phyloP scores from a whole-genome alignment of 92 coral and sea anemone genomes.

The Palythoa grandis region DNA sequence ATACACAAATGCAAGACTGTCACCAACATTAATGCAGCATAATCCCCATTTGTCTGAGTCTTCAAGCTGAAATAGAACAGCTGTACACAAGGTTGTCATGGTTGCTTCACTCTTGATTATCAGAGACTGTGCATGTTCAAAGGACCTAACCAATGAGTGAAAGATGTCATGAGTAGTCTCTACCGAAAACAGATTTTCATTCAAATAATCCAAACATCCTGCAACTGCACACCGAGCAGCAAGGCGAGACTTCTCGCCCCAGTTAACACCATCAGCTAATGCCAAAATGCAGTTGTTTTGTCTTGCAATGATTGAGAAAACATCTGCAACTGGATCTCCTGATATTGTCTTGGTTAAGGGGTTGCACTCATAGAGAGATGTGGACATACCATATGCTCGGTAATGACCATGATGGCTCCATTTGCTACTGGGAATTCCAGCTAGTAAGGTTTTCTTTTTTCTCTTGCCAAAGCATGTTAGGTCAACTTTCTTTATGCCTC shows the following conservation, averaged over 20 bases:
- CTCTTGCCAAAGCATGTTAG: slow-evolving; percentile 45
- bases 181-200: slow-evolving; percentile 67
- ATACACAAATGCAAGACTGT: slow-evolving; percentile 89
- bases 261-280: slow-evolving; percentile 95
- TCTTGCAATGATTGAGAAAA: slow-evolving; percentile 90
- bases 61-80: slow-evolving; percentile 82
- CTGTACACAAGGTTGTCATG: slow-evolving; percentile 94
- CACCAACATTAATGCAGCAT: slow-evolving; percentile 95
- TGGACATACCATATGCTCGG: slow-evolving; percentile 87
- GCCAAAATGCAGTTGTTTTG: slow-evolving; percentile 90
- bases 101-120: slow-evolving; percentile 83
- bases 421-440: slow-evolving; percentile 55
- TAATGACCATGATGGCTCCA: slow-evolving; percentile 80
- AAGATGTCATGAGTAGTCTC: slow-evolving; percentile 80
- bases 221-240: slow-evolving; percentile 98
- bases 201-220: slow-evolving; percentile 85
- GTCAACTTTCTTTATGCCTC: slow-evolving; percentile 70
- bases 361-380: slow-evolving; percentile 86
- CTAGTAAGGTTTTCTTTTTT: slow-evolving; percentile 42
- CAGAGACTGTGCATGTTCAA: slow-evolving; percentile 80
- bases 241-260: slow-evolving; percentile 96
- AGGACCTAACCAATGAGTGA: slow-evolving; percentile 68
- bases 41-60: slow-evolving; percentile 84
- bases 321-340: slow-evolving; percentile 98
- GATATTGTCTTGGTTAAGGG: slow-evolving; percentile 65